A percentile compares a stretch with the other conserved stretches of the same genome.
phyloP scores from a whole-genome alignment of 2,113 vertebrate species.

The Oxyura jamaicensis region DNA sequence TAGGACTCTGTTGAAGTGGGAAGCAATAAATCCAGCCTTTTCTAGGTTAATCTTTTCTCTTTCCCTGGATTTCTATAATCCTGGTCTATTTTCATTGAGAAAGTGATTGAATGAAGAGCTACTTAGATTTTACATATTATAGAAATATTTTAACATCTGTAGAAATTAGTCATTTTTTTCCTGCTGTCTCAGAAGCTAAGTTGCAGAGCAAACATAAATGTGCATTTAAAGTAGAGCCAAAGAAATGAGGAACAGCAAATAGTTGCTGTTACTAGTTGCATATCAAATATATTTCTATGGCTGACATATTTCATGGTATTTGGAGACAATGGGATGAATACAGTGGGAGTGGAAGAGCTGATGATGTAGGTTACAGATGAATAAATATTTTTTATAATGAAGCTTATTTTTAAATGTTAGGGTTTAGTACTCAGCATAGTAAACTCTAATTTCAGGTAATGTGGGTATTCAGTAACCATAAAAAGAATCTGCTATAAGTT shows the following conservation, averaged over 20 bases:
- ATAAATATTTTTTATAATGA: not conserved
- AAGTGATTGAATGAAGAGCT: not conserved
- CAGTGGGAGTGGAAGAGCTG: not conserved
- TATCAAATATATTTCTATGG: not conserved
- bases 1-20: not conserved
- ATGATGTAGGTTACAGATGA: not conserved
- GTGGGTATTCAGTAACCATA: not conserved
- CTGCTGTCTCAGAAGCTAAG: not conserved
- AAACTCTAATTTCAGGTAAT: slow-evolving; percentile 17
- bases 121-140: not conserved
- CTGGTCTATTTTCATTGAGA: not conserved
- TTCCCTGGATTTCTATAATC: slow-evolving; percentile 18
- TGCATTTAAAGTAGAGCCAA: not conserved
- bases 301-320: not conserved
- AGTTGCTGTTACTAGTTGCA: not conserved
- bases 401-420: not conserved
- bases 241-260: not conserved
- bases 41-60: not conserved
- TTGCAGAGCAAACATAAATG: not conserved
- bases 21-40: not conserved
- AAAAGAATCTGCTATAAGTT: not conserved
- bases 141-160: not conserved
- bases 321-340: not conserved
- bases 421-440: not conserved
- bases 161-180: not conserved